Evolutionary conservation across 2,797 vertebrate genomes (phyloP), one percentile per base, ranked within the genome.

Genomic region (Emydoidea blandingii): DNA sequence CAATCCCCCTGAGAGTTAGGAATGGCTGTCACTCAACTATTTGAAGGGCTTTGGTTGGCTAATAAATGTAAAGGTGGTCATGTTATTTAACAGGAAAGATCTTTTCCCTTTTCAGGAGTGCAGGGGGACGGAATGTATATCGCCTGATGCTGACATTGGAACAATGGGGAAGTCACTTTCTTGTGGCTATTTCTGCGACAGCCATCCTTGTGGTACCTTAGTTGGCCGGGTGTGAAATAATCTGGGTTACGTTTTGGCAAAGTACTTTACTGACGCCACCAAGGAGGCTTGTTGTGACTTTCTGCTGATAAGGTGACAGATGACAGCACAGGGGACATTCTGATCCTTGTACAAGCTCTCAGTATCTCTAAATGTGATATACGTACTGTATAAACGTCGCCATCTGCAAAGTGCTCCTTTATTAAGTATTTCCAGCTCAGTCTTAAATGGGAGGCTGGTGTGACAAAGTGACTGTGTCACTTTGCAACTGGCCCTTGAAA

Each of bases 391-490:
- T 88, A 92, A 92, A 90, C 0, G 2, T 95, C 93, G 89, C 95
- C 96, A 95, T 96, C 95, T 97, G 96, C 94, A 79, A 92, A 96
- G 79, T 11, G 81, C 81, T 93, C 12, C 92, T 95, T 93, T 41
- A n/a, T 79, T 49, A 94, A 91, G 91, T 84, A 87, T 76, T 93
- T 97, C 83, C 44, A 79, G 62, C 83, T 92, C 82, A 74, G 83
- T 76, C 25, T 84, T 53, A 91, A 93, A 89, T 95, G 93, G 91
- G 89, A 96, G 82, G 76, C 89, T 89, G 92, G 88, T 93, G 92
- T 96, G 96, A 97, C 95, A 96, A 97, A 97, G 89, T 87, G 96
- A 85, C 87, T 59, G 93, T 96, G 96, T 97, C 97, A 97, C 89
- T 97, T 79, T 52, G 79, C 95, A 95, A 96, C 96, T 96, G 97